Evolutionary conservation across 2,113 vertebrate genomes (phyloP).

Genomic region (Marmota flaviventris): DNA sequence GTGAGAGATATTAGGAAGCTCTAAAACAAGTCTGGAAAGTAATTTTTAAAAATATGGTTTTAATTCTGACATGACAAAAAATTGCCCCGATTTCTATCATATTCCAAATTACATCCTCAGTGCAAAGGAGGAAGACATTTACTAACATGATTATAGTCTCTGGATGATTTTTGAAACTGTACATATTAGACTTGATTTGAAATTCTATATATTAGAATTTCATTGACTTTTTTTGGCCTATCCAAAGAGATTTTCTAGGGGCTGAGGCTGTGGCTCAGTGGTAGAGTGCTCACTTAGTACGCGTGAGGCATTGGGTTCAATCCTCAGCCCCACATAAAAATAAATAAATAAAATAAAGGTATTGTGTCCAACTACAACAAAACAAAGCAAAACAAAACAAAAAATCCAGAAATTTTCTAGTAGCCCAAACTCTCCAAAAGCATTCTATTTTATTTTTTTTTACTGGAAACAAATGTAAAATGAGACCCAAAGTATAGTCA

Average conservation of each 20-base stretch:
- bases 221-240: background rate
- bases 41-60: background rate
- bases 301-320: too few species aligned
- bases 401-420: background rate
- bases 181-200: background rate
- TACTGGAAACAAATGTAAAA: background rate
- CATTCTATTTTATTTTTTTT: background rate
- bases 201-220: background rate
- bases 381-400: too few species aligned
- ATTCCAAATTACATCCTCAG: too few species aligned
- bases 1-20: background rate
- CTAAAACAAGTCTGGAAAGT: background rate
- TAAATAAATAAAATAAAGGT: too few species aligned
- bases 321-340: too few species aligned
- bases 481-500: background rate
- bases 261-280: too few species aligned
- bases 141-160: background rate
- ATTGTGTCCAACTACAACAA: too few species aligned
- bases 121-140: background rate
- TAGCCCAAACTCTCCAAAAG: background rate
- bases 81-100: too few species aligned
- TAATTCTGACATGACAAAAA: too few species aligned
- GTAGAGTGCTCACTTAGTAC: too few species aligned
- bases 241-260: background rate
- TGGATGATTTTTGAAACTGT: background rate